Base-by-base conservation (phyloP, 2,113 vertebrate species). In the Colius striatus region DNA sequence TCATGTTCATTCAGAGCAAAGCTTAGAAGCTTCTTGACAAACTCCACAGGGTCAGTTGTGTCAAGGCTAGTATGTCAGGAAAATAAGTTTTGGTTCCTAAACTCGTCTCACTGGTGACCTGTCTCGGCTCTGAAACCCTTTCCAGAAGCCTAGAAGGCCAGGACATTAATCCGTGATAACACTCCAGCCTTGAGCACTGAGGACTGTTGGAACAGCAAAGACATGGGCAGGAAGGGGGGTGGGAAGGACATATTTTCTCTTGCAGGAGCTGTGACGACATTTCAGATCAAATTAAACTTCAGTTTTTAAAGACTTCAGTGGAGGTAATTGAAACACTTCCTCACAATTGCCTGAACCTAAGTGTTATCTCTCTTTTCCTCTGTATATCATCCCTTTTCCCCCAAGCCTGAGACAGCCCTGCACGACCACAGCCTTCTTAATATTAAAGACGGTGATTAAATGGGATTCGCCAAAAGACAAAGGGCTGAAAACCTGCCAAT, bases 371-470 rank as follows among this genome's bases (percentile, higher is more conserved):
- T 95, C 88, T 96, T 93, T 95, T 92, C 74, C 85, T 94, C 85
- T 94, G 94, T 96, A 95, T 95, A 96, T 96, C 92, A 97, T 97
- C 83, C 84, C 80, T 94, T 92, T 87, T 73, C 79, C 90, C 86
- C 81, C 92, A 91, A 93, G 80, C 74, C 41, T 62, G 70, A 96
- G 84, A 92, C 87, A 43, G 70, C 78, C 87, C 70, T 10, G 55
- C 94, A 81, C 8, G 32, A 84, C 88, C 94, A 92, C 83, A 92
- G 81, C 95, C 97, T 96, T 75, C 97, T 98, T 96, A 97, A 96
- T 97, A 98, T 97, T 98, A 98, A 97, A 97, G 96, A 90, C 54
- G 51, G 94, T 85, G 70, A 97, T 96, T 97, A 97, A 97, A 97
- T 96, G 89, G 94, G 95, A 97, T 97, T 98, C 96, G 74, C 90